phyloP scores from a whole-genome alignment of 2,888 invertebrate genomes.

The Pristionchus mayeri region DNA sequence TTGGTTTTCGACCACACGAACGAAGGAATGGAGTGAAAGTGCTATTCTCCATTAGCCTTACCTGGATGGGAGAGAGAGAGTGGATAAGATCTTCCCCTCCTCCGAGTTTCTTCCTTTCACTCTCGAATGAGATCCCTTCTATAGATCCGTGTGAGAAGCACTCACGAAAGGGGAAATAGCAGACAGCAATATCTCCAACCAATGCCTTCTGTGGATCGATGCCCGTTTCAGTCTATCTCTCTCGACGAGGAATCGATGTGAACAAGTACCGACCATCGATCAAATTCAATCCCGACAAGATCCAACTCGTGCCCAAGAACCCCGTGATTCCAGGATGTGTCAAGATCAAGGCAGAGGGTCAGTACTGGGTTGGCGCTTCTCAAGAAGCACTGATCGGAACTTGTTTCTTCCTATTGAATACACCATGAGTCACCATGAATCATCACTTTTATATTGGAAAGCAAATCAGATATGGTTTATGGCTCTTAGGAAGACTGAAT shows the following conservation, averaged over 20 bases:
- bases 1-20: constrained; percentile 20
- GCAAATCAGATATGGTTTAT: too few relatives aligned
- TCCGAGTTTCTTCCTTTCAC: constrained; percentile 38
- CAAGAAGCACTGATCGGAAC: too few relatives aligned
- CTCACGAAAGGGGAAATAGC: background rate
- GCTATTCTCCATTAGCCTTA: constrained; percentile 34
- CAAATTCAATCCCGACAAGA: constrained; percentile 75
- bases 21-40: constrained; percentile 36
- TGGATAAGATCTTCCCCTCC: constrained; percentile 22
- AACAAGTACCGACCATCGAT: constrained; percentile 73
- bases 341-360: constrained; percentile 74
- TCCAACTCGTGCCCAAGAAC: constrained; percentile 75
- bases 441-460: too few relatives aligned
- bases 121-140: background rate
- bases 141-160: background rate
- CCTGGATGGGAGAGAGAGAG: constrained; percentile 30
- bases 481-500: too few relatives aligned
- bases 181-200: background rate
- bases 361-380: too few relatives aligned
- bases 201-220: background rate
- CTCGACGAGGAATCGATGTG: constrained; percentile 74
- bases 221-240: constrained; percentile 68
- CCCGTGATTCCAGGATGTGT: constrained; percentile 76
- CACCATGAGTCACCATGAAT: too few relatives aligned
- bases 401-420: too few relatives aligned